phyloP scores from a whole-genome alignment of 2,797 vertebrate genomes.

The Lophotriccus pileatus region DNA sequence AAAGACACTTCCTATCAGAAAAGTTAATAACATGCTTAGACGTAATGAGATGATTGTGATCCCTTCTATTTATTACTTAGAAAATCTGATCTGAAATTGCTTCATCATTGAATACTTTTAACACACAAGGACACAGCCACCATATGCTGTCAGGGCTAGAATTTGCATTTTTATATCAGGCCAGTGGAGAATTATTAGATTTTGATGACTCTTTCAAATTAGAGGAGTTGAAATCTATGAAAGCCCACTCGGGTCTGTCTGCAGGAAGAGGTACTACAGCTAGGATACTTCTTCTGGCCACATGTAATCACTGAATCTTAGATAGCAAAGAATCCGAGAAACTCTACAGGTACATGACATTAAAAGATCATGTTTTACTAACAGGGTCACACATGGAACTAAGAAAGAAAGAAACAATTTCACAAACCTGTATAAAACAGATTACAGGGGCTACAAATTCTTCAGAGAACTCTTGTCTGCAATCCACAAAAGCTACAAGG shows the following conservation, averaged over 20 bases:
- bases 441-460: background rate
- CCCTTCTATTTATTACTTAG: background rate
- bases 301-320: rapidly evolving
- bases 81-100: background rate
- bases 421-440: background rate
- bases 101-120: background rate
- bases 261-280: background rate
- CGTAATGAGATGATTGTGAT: background rate
- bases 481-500: background rate
- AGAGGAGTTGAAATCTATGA: background rate
- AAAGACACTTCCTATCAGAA: background rate
- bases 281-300: background rate
- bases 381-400: background rate
- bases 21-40: background rate
- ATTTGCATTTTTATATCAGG: background rate
- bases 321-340: background rate
- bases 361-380: background rate
- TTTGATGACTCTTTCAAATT: background rate
- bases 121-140: background rate
- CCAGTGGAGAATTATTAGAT: background rate
- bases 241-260: background rate
- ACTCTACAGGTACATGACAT: background rate
- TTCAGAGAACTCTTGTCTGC: background rate
- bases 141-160: background rate
- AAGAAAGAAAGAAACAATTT: background rate